phyloP scores from a whole-genome alignment of 1,140 invertebrate species.

The Caenorhabditis remanei region DNA sequence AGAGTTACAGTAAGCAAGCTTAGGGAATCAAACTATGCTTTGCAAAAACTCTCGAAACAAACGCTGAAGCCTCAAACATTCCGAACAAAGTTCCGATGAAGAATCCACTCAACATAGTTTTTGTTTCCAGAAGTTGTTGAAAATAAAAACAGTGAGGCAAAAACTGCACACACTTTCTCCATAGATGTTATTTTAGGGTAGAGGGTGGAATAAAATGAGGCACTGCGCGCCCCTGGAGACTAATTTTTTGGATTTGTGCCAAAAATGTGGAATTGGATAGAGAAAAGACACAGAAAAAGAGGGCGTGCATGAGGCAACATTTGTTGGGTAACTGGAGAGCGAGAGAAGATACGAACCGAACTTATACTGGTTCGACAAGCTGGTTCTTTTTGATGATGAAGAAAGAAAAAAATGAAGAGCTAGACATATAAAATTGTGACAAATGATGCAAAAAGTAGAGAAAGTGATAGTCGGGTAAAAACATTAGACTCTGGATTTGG shows the following conservation, averaged over 20 bases:
- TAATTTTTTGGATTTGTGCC: constrained; percentile 54
- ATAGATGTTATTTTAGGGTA: constrained; percentile 55
- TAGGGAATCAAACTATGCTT: too few relatives aligned
- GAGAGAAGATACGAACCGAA: constrained; percentile 23
- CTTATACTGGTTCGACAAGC: background rate
- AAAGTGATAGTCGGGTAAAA: background rate
- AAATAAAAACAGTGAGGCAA: background rate
- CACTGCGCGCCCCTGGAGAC: constrained; percentile 52
- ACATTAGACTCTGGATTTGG: background rate
- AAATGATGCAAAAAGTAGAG: constrained; percentile 4
- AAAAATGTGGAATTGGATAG: constrained; percentile 24
- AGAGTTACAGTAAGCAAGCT: too few relatives aligned
- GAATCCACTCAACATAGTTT: background rate
- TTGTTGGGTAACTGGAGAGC: background rate
- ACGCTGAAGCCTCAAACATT: too few relatives aligned
- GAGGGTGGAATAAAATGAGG: constrained; percentile 32
- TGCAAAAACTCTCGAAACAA: too few relatives aligned
- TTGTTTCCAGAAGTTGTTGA: background rate
- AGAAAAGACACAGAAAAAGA: constrained; percentile 40
- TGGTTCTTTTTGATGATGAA: constrained; percentile 26
- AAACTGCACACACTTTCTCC: background rate
- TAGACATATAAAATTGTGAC: constrained; percentile 11
- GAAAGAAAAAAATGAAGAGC: background rate
- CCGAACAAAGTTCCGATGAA: background rate
- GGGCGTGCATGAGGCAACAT: constrained; percentile 20